phyloP scores from a whole-genome alignment of 1,140 invertebrate genomes.

The Drosophila mauritiana region DNA sequence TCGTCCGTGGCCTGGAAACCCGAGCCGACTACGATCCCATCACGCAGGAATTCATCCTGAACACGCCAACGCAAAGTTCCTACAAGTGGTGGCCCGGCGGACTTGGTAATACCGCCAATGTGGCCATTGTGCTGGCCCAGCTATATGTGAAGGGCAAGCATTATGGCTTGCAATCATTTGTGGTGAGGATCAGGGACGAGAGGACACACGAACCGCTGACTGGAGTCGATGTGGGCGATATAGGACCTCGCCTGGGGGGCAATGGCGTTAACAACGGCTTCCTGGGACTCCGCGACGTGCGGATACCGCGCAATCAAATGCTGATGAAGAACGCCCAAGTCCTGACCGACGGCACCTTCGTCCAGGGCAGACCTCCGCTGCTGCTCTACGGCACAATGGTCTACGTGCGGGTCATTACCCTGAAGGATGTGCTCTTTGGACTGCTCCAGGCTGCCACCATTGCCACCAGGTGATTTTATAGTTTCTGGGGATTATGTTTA shows the following conservation, averaged over 20 bases:
- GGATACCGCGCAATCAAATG: slow-evolving; percentile 95
- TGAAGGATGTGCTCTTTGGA: slow-evolving; percentile 89
- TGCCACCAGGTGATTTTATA: slow-evolving; percentile 86
- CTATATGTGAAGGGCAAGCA: slow-evolving; percentile 92
- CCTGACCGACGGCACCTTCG: slow-evolving; percentile 93
- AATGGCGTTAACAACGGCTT: slow-evolving; percentile 96
- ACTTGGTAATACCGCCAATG: slow-evolving; percentile 96
- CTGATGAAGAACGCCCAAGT: slow-evolving; percentile 97
- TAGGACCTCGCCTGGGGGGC: slow-evolving; percentile 96
- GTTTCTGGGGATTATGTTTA: not conserved
- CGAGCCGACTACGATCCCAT: slow-evolving; percentile 94
- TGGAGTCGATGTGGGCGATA: slow-evolving; percentile 96
- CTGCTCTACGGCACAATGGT: slow-evolving; percentile 97
- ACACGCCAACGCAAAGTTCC: slow-evolving; percentile 94
- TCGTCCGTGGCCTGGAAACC: slow-evolving; percentile 95
- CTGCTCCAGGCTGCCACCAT: slow-evolving; percentile 94
- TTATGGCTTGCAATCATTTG: slow-evolving; percentile 95
- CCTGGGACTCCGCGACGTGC: slow-evolving; percentile 92
- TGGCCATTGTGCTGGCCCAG: slow-evolving; percentile 95
- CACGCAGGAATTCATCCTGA: slow-evolving; percentile 93
- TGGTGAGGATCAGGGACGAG: slow-evolving; percentile 95
- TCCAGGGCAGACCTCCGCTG: slow-evolving; percentile 92
- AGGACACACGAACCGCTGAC: slow-evolving; percentile 93
- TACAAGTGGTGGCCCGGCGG: slow-evolving; percentile 93
- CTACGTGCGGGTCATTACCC: slow-evolving; percentile 93